phyloP scores from a whole-genome alignment of 2,797 vertebrate species.

The Moxostoma hubbsi region DNA sequence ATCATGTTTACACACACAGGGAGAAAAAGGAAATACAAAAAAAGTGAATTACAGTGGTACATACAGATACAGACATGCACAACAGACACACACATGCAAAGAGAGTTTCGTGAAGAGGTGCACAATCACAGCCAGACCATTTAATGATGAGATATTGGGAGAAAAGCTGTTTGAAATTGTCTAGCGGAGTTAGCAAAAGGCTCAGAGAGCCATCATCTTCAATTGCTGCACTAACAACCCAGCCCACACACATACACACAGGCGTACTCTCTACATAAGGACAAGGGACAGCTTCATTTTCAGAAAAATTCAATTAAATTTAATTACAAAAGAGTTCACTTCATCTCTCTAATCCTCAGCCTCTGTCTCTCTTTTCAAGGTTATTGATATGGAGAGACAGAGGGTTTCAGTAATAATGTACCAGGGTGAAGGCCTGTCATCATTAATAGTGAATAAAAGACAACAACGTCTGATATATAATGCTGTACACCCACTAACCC shows the following conservation, averaged over 20 bases:
- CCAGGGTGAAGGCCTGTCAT: slow-evolving; percentile 50
- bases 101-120: not conserved
- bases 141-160: slow-evolving; percentile 10
- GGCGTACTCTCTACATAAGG: not conserved
- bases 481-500: slow-evolving; percentile 21
- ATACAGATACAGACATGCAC: too few species aligned
- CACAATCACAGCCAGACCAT: slow-evolving; percentile 19
- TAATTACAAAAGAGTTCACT: slow-evolving; percentile 32
- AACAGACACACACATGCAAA: not conserved
- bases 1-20: not conserved
- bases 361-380: slow-evolving; percentile 18
- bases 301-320: slow-evolving; percentile 5
- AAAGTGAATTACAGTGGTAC: not conserved
- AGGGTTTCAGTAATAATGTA: slow-evolving; percentile 26
- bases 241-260: slow-evolving; percentile 15
- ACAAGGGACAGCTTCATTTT: slow-evolving; percentile 21
- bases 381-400: slow-evolving; percentile 38
- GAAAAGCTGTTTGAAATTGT: slow-evolving; percentile 41
- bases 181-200: slow-evolving; percentile 25
- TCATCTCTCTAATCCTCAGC: slow-evolving; percentile 27
- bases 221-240: slow-evolving; percentile 35
- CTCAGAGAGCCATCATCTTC: slow-evolving; percentile 43
- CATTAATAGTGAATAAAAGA: slow-evolving; percentile 45
- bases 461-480: slow-evolving; percentile 36
- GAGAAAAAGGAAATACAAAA: not conserved